Evolutionary conservation across 1,140 invertebrate genomes (phyloP), one percentile per base, ranked within the genome.

Genomic region (Aricia agestis): DNA sequence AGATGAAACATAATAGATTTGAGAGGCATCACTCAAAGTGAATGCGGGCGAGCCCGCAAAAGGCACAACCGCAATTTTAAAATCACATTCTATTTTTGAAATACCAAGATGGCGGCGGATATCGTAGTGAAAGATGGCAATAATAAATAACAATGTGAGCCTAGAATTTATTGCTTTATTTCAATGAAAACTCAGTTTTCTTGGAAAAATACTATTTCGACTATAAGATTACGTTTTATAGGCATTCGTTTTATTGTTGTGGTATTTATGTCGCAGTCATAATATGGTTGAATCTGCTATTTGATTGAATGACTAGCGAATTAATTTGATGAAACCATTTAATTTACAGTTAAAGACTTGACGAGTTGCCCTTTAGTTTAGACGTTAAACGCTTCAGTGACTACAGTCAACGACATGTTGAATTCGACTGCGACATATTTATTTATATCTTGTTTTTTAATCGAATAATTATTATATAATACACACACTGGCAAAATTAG

Each of bases 161-260:
- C 45, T 52, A 52, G 45, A 52, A 52, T 52, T 52, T 52, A 52
- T 52, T 52, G 45, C 45, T 52, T 52, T 52, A 52, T 52, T 45
- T 52, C 45, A 52, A 52, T 52, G 13, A 13, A 4, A 52, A 52
- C 45, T 52, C 45, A 52, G 13, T 52, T 52, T 52, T 15, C 45
- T 13, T 1, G 45, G 13, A 13, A 15, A 52, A 52, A 52, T 52
- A 52, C 45, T 13, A 15, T 52, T 52, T 2, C 45, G 11, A 36
- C 6, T 52, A 52, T 0, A 15, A 52, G 9, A 52, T 52, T 52
- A 10, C 42, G 42, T 6, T 45, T 45, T 45, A 45, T 1, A n/a
- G n/a, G n/a, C n/a, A n/a, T 45, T 45, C 9, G 9, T 13, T 4
- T 45, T 45, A 45, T 32, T 32, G 32, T 32, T 2, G 1, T 45